A percentile compares a stretch with the other conserved stretches of the same genome.
These are phyloP conservation scores for Scotopteryx bipunctaria DNA, from an alignment of 2,888 invertebrate genomes.

Conservation along the genomic window DNA sequence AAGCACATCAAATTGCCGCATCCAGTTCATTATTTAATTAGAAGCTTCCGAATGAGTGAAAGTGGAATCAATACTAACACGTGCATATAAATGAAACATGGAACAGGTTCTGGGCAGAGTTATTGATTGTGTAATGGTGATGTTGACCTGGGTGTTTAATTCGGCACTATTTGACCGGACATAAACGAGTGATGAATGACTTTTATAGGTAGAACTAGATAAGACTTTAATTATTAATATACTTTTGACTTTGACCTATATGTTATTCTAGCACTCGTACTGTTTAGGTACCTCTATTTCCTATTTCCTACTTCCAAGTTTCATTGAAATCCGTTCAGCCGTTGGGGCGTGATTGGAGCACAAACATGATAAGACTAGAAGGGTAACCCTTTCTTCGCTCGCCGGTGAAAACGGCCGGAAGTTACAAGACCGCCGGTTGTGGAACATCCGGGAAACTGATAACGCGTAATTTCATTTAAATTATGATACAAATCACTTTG, in stretches of 20 bases:
- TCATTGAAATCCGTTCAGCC: no score
- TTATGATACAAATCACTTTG: slow-evolving; percentile 11
- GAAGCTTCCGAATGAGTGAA: slow-evolving; percentile 18
- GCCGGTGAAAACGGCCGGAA: slow-evolving; percentile 29
- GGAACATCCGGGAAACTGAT: slow-evolving; percentile 47
- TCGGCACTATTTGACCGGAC: background rate
- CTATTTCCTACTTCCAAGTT: no score
- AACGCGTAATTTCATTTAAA: slow-evolving; percentile 26
- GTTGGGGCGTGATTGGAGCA: no score
- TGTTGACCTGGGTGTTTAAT: background rate
- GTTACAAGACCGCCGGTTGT: slow-evolving; percentile 36
- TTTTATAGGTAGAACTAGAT: no score
- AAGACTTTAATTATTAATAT: no score
- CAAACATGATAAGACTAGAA: no score
- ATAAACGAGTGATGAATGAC: no score
- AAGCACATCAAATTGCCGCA: slow-evolving; percentile 1
- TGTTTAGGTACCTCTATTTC: no score
- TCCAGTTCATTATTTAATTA: background rate
- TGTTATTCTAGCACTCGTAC: no score
- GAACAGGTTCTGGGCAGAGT: background rate
- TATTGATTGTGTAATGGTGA: background rate
- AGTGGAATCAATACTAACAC: slow-evolving; percentile 21
- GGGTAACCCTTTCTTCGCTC: slow-evolving; percentile 2
- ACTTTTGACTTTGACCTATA: no score
- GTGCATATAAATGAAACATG: slow-evolving; percentile 6